These are phyloP conservation scores for Lanistes nyassanus DNA, from an alignment of 1,140 invertebrate genomes.

Conservation along the genomic window DNA sequence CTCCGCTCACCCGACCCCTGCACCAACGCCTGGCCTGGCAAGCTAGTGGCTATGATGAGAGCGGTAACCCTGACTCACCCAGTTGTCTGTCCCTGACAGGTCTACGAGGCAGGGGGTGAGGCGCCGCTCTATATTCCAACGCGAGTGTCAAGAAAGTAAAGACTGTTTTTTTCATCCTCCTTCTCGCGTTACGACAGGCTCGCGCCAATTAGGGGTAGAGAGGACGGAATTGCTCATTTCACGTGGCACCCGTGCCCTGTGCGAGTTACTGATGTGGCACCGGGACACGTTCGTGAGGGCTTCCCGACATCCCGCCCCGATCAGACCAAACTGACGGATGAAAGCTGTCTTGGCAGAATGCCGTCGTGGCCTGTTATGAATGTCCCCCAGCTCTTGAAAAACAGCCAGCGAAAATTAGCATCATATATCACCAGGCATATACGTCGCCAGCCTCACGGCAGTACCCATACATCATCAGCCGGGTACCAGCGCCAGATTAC, in stretches of 20 bases:
- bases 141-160: background rate
- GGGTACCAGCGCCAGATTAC: background rate
- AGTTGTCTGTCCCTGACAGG: slow-evolving; percentile 18
- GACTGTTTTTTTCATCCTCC: background rate
- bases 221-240: slow-evolving; percentile 22
- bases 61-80: slow-evolving; percentile 3
- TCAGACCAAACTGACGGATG: slow-evolving; percentile 20
- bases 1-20: no score
- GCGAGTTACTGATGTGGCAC: slow-evolving; percentile 23
- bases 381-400: slow-evolving; percentile 17
- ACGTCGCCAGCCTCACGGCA: slow-evolving; percentile 10
- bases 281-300: slow-evolving; percentile 12
- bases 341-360: slow-evolving; percentile 22
- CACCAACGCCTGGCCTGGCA: background rate
- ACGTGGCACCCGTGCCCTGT: slow-evolving; percentile 13
- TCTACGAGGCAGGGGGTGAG: slow-evolving; percentile 11
- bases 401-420: slow-evolving; percentile 22
- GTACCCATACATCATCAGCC: slow-evolving; percentile 6
- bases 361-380: slow-evolving; percentile 14
- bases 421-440: slow-evolving; percentile 13
- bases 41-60: slow-evolving; percentile 9
- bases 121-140: slow-evolving; percentile 3
- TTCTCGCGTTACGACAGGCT: background rate
- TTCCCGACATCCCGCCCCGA: background rate
- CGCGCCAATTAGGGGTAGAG: slow-evolving; percentile 7